Base-by-base conservation (phyloP, 2,113 vertebrate species). In the Holacanthus passer region DNA sequence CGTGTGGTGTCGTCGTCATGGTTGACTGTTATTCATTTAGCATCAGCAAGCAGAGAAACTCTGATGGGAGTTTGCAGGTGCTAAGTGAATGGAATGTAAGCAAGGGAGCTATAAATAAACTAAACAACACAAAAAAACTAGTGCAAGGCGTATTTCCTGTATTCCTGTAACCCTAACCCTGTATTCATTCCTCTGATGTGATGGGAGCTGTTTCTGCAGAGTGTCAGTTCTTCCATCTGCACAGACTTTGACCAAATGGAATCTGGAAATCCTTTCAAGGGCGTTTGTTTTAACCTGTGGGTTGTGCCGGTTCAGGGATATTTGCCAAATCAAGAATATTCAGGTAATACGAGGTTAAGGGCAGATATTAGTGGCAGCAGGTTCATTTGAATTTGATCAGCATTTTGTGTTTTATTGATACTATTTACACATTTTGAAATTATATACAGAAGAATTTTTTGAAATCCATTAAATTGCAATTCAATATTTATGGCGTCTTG, bases 11-110 rank as follows among this genome's bases (percentile, higher is more conserved):
- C 3, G 5, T 11, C 11, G 3, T 45, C 12, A 16, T 2, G 24
- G 35, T 12, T 0, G 3, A 55, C 62, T 66, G 45, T 48, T 29
- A 37, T 14, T 73, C 39, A 16, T 43, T 59, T 52, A 82, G 77
- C 84, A 78, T 76, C 48, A 50, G 63, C 0, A 22, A n/a, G 14
- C 58, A 63, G 45, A 64, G 43, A 65, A 76, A 79, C 53, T 87
- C 76, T 58, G 55, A 64, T 24, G 48, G 43, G 20, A 29, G n/a
- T 66, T 32, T 24, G 47, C 50, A 79, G 55, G 76, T 63, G 60
- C 50, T 29, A 16, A 48, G 60, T 14, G 1, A 53, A 64, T 20
- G 66, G 66, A 81, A 87, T 77, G 53, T 43, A 37, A 77, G 62
- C 52, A 35, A 37, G 48, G 20, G 62, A 71, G 58, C n/a, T 62